phyloP scores from a whole-genome alignment of 2,797 vertebrate species.

The Novumbra hubbsi region DNA sequence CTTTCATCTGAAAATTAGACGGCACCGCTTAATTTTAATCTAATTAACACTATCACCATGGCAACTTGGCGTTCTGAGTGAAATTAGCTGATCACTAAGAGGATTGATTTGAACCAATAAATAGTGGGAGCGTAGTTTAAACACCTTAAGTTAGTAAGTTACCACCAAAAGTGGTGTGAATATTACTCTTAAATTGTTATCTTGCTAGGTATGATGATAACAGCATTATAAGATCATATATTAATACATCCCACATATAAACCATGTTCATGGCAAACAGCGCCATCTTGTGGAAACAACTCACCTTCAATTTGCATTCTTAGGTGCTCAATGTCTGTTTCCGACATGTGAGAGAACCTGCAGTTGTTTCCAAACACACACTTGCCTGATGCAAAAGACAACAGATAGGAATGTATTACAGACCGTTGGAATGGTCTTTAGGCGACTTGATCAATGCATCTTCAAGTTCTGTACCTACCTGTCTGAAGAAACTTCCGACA shows the following conservation, averaged over 20 bases:
- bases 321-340: constrained; percentile 80
- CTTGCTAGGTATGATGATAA: not conserved
- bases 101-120: not conserved
- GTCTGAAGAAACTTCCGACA: constrained; percentile 93
- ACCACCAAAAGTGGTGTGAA: not conserved
- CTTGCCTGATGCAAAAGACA: constrained; percentile 72
- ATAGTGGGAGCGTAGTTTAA: not conserved
- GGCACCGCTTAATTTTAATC: not conserved
- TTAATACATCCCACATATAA: not conserved
- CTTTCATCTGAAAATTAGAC: constrained; percentile 77
- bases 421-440: not conserved
- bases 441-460: not conserved
- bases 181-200: not conserved
- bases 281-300: constrained; percentile 41
- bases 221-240: not conserved
- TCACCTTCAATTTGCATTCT: constrained; percentile 84
- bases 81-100: not conserved
- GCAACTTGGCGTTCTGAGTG: not conserved
- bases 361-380: constrained; percentile 93
- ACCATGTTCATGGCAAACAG: constrained; percentile 23
- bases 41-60: not conserved
- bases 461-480: constrained; percentile 65
- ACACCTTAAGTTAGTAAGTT: not conserved
- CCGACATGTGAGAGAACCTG: constrained; percentile 94
- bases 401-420: not conserved